Evolutionary conservation across 1,140 invertebrate species (phyloP).

Genomic region (Charaxes varanes): DNA sequence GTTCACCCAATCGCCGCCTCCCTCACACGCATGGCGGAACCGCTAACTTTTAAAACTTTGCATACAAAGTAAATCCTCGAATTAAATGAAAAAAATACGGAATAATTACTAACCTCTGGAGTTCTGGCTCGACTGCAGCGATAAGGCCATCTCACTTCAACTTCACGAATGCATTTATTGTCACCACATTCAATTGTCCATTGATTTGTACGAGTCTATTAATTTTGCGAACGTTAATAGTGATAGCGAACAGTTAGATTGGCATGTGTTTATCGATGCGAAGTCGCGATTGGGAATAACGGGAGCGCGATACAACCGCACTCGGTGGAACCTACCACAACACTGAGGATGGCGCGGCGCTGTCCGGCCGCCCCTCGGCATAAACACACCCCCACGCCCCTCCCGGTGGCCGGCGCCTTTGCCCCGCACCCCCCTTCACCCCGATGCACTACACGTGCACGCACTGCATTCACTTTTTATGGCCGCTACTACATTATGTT

Average conservation of each 20-base stretch:
- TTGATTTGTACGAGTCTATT: no score
- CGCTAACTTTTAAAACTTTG: slow-evolving; percentile 64
- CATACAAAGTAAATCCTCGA: no score
- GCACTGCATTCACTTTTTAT: slow-evolving; percentile 70
- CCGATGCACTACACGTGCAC: slow-evolving; percentile 62
- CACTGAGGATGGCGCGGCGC: slow-evolving; percentile 52
- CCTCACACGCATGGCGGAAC: slow-evolving; percentile 52
- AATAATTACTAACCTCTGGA: slow-evolving; percentile 61
- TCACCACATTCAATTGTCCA: slow-evolving; percentile 21
- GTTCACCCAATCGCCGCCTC: slow-evolving; percentile 48
- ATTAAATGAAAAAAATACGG: no score
- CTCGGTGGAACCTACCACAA: slow-evolving; percentile 71
- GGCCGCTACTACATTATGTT: slow-evolving; percentile 67
- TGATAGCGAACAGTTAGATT: slow-evolving; percentile 10
- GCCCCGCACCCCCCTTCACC: slow-evolving; percentile 12
- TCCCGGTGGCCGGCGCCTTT: slow-evolving; percentile 27
- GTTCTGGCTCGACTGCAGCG: slow-evolving; percentile 68
- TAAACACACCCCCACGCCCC: slow-evolving; percentile 66
- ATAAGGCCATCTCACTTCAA: slow-evolving; percentile 68
- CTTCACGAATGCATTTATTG: slow-evolving; percentile 57
- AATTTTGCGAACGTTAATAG: no score
- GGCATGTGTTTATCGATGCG: slow-evolving; percentile 48
- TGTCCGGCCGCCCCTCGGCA: slow-evolving; percentile 58
- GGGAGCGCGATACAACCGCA: slow-evolving; percentile 41
- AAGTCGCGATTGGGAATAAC: slow-evolving; percentile 50